Base-by-base conservation (phyloP, 1,140 invertebrate species). In the Conus ventricosus region DNA sequence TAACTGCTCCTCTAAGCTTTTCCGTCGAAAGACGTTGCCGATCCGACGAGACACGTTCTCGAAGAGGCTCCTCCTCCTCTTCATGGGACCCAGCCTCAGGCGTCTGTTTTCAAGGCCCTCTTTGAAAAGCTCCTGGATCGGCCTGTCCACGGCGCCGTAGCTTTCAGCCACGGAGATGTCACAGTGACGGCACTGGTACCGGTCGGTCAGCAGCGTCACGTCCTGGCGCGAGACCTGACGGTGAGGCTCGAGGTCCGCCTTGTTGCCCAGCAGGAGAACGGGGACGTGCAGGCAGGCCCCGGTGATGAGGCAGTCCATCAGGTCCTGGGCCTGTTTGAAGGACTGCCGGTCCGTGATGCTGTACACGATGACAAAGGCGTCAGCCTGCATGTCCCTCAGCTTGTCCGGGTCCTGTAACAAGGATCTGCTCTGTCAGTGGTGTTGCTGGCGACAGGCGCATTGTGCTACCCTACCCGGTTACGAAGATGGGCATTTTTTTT, bases 111-210 rank as follows among this genome's bases (percentile, higher is more conserved):
- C 96, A 53, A 97, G 95, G 0, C 97, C 97, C 93, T 97, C 97
- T 54, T 90, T 39, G n/a, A 95, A 90, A 6, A 97, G 95, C 20
- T 96, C 97, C 91, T 97, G 97, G 94, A 98, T 97, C 4, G 97
- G 97, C 81, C 97, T 95, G 63, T 97, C 96, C 0, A 97, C 97
- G 25, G 97, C 97, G 0, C 97, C 96, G 87, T 96, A 97, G 94
- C 97, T 97, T 93, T 97, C 97, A n/a, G 97, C 97, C 15, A 97
- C 97, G 81, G 97, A 97, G 75, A 98, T 97, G 95, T 98, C 97
- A 94, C 97, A 97, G 94, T 97, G 97, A 93, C 97, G 97, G 93
- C 97, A 97, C 25, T 97, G 96, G 93, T 97, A 97, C 60, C 96
- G 96, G 85, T 97, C 93, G 0, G 97, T 97, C 78, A 97, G 91